Evolutionary conservation across 2,888 invertebrate species (phyloP), one percentile per base, ranked within the genome.

Genomic region (Hirtodrosophila trivittata): DNA sequence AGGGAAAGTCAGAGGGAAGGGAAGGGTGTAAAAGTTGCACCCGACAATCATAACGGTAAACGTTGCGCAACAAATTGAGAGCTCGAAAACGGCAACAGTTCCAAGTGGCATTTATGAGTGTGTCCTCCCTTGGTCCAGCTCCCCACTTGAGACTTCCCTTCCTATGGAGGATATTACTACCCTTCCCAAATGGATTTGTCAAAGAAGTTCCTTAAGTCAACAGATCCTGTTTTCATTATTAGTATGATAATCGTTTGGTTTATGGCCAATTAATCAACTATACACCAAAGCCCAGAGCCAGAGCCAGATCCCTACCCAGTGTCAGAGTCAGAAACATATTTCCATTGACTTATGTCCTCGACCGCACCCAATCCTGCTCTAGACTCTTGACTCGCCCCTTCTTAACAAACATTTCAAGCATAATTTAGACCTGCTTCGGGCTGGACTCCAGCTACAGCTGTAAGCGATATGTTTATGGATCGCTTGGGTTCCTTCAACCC

Each of bases 1-100:
- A 28, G 21, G 7, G n/a, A 3, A 33, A 8, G 10, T 8, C 18
- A 21, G 5, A 21, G 10, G 18, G 25, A 3, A 21, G 32, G 7
- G 12, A 12, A 28, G 9, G 28, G 28, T 21, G 18, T 5, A 21
- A 5, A 73, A 76, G 41, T 54, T 49, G 39, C 54, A 55, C 63
- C 58, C 73, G 30, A 56, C 75, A 87, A 77, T 82, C 82, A 85
- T 74, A 81, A 81, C 60, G 56, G 77, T 87, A 81, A 87, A 58
- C 60, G 60, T 45, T 69, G 60, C 57, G 32, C 39, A 30, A 50
- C 65, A 52, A 47, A 60, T 37, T 41, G 28, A 28, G 25, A 67
- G 50, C 52, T 45, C 38, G 5, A 3, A 70, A 42, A 33, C 52
- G 28, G 21, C 45, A 43, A n/a, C 33, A 45, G 45, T 49, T 47